Percentiles rank a stretch among this genome's conserved stretches.
Conservation (phyloP, 2,113 vertebrate genomes). For the Neolamprologus modestus region DNA sequence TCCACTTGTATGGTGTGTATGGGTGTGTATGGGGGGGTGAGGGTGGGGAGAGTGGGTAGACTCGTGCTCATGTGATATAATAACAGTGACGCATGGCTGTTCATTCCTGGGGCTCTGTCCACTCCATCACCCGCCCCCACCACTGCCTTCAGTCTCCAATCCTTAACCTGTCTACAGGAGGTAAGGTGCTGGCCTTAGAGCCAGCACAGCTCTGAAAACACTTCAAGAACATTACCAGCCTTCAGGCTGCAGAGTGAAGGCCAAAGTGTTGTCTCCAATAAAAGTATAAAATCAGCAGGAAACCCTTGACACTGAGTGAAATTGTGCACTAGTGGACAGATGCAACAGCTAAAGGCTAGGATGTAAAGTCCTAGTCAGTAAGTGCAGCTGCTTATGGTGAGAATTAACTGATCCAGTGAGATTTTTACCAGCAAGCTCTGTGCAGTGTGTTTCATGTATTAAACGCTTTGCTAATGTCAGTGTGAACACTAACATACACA, state of each 20-base stretch:
- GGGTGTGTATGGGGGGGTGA: neutral
- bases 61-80: conserved; percentile 1
- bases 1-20: neutral
- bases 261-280: neutral
- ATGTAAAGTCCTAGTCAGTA: neutral
- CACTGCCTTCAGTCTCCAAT: neutral
- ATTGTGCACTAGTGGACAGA: neutral
- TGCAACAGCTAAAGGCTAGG: neutral
- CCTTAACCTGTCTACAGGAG: neutral
- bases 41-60: neutral
- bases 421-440: neutral
- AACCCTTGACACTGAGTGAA: neutral
- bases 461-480: neutral
- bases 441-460: neutral
- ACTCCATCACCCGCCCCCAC: neutral
- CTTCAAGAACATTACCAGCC: neutral
- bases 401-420: neutral
- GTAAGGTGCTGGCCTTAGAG: neutral
- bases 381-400: neutral
- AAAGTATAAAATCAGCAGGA: neutral
- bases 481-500: neutral
- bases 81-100: neutral
- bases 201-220: neutral
- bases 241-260: neutral
- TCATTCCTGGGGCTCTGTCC: neutral